phyloP scores from a whole-genome alignment of 1,140 invertebrate species.

The Microplitis mediator region DNA sequence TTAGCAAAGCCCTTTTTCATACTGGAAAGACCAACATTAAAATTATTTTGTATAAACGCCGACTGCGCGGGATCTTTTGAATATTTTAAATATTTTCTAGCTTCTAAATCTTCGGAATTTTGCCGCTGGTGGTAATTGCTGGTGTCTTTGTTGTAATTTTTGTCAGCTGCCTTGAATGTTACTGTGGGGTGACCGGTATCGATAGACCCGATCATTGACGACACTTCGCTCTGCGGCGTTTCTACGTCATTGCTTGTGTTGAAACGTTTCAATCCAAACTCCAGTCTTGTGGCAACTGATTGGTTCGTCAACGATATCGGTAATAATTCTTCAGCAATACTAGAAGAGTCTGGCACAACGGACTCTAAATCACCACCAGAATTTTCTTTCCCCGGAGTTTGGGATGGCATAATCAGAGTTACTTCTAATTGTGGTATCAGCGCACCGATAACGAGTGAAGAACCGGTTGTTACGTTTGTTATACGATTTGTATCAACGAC shows the following conservation, averaged over 20 bases:
- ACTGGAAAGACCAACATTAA: constrained; percentile 68
- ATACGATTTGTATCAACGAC: constrained; percentile 79
- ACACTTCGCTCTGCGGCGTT: constrained; percentile 55
- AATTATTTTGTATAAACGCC: constrained; percentile 57
- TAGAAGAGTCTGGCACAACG: constrained; percentile 80
- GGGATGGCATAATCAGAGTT: constrained; percentile 84
- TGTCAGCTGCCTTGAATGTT: constrained; percentile 54
- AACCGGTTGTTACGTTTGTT: constrained; percentile 62
- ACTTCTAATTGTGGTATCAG: constrained; percentile 85
- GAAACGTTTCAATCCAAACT: constrained; percentile 49
- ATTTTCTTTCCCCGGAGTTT: constrained; percentile 79
- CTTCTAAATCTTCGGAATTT: not conserved
- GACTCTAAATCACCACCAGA: constrained; percentile 80
- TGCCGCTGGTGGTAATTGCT: not conserved
- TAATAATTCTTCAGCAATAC: constrained; percentile 73
- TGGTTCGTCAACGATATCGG: constrained; percentile 40
- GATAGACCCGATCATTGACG: constrained; percentile 50
- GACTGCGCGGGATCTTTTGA: constrained; percentile 33
- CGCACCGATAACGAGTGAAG: constrained; percentile 75
- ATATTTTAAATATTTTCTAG: constrained; percentile 3
- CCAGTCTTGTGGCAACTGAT: constrained; percentile 40
- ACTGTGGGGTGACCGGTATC: constrained; percentile 48
- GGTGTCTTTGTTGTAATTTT: constrained; percentile 4
- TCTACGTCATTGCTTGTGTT: constrained; percentile 54
- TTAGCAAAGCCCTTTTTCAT: constrained; percentile 81